These are phyloP conservation scores for Euproctis similis DNA, from an alignment of 2,888 invertebrate species.

Conservation along the genomic window DNA sequence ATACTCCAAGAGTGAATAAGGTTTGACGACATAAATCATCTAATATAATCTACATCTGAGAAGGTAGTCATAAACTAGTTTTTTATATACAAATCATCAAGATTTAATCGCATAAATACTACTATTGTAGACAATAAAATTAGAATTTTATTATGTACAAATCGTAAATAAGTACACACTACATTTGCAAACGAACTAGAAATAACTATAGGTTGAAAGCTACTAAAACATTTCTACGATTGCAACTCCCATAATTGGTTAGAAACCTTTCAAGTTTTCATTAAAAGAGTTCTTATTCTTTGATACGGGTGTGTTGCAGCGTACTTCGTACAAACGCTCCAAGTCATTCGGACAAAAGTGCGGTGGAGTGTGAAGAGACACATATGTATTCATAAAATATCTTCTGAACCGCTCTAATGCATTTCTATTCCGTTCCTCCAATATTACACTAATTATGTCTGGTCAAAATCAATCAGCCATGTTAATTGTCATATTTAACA, in stretches of 20 bases:
- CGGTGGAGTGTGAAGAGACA: slow-evolving; percentile 29
- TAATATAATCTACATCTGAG: too few relatives aligned
- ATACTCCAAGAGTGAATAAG: too few relatives aligned
- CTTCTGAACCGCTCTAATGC: slow-evolving; percentile 12
- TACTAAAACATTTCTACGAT: slow-evolving; percentile 53
- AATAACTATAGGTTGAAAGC: slow-evolving; percentile 24
- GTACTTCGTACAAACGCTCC: slow-evolving; percentile 32
- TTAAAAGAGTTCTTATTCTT: slow-evolving; percentile 48
- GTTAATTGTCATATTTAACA: not conserved
- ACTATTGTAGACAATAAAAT: not conserved
- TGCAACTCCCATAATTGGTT: slow-evolving; percentile 47
- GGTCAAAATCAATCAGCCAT: slow-evolving; percentile 7
- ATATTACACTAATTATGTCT: slow-evolving; percentile 41
- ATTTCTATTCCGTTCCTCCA: slow-evolving; percentile 34
- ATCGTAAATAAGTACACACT: slow-evolving; percentile 6
- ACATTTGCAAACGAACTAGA: slow-evolving; percentile 18
- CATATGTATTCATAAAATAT: not conserved
- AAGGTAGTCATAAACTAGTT: too few relatives aligned
- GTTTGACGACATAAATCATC: too few relatives aligned
- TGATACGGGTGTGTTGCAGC: slow-evolving; percentile 33
- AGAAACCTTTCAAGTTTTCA: slow-evolving; percentile 71
- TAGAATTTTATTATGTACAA: slow-evolving; percentile 11
- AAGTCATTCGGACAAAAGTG: slow-evolving; percentile 44
- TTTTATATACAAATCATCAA: too few relatives aligned
- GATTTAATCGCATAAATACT: too few relatives aligned